Evolutionary conservation across 2,888 invertebrate species (phyloP).

Genomic region (Ariolimax columbianus): DNA sequence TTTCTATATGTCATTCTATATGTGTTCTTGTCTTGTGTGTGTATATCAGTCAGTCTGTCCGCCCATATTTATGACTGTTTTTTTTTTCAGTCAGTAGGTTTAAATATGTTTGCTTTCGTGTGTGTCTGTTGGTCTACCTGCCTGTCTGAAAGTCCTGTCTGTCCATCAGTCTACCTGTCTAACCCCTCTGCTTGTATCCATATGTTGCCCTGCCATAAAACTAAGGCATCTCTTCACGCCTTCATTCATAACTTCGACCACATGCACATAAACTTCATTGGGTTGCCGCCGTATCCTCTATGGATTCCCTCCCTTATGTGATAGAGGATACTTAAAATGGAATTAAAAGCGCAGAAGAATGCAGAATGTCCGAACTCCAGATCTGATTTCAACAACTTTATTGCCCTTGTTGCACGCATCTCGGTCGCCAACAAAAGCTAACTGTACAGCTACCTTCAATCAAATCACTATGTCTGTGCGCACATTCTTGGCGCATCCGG

Average conservation of each 20-base stretch:
- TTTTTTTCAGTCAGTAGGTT: not conserved
- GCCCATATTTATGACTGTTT: not conserved
- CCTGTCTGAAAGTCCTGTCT: not conserved
- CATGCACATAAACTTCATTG: no score
- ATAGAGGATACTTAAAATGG: not conserved
- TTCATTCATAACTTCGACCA: not conserved
- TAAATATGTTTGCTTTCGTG: not conserved
- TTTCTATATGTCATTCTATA: no score
- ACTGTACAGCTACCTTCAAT: not conserved
- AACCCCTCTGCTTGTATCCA: not conserved
- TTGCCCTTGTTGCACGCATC: no score
- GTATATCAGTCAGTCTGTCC: not conserved
- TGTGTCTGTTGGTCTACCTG: not conserved
- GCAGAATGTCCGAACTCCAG: not conserved
- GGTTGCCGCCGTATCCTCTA: no score
- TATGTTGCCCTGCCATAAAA: not conserved
- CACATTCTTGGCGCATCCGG: not conserved
- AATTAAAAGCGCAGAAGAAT: not conserved
- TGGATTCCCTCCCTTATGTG: no score
- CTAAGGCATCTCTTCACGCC: not conserved
- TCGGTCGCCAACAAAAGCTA: not conserved
- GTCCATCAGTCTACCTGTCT: not conserved
- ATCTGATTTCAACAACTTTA: not conserved
- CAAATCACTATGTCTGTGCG: not conserved
- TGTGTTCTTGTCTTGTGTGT: conserved; percentile 19